A percentile compares a stretch with the other conserved stretches of the same genome.
Conservation (phyloP, 2,797 vertebrate species). For the Furcifer pardalis region DNA sequence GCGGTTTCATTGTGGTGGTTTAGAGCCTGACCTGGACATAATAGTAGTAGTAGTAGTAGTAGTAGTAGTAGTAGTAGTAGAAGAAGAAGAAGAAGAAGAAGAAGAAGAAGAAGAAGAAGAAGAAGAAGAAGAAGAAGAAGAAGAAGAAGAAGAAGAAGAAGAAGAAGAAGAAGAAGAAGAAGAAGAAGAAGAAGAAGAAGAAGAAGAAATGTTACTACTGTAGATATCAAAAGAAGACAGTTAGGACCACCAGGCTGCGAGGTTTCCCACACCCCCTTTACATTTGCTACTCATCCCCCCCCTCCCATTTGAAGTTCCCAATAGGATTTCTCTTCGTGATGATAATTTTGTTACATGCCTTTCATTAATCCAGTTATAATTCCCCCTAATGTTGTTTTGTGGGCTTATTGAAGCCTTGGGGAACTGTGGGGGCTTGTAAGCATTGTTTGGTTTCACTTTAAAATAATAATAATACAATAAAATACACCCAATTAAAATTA, state of each 20-base stretch:
- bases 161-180: too few species aligned
- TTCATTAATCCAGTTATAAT: conserved; percentile 76
- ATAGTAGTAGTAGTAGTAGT: too few species aligned
- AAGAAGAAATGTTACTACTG: too few species aligned
- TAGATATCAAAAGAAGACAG: conserved; percentile 52
- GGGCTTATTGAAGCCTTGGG: conserved; percentile 64
- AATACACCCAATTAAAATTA: conserved; percentile 67
- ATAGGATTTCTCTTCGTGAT: conserved; percentile 66
- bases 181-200: too few species aligned
- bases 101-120: too few species aligned
- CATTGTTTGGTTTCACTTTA: conserved; percentile 69
- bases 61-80: too few species aligned
- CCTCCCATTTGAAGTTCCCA: conserved; percentile 63
- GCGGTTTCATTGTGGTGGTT: too few species aligned
- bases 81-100: too few species aligned
- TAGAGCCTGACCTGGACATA: too few species aligned
- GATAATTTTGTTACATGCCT: conserved; percentile 74
- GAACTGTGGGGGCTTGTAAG: conserved; percentile 62
- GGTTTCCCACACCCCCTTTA: conserved; percentile 53
- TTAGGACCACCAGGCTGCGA: conserved; percentile 52
- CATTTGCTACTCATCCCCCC: conserved; percentile 70
- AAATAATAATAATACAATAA: conserved; percentile 45
- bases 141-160: too few species aligned
- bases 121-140: too few species aligned
- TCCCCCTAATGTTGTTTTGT: conserved; percentile 71